A percentile compares a stretch with the other conserved stretches of the same genome.
These are phyloP conservation scores for Hippocampus zosterae DNA, from an alignment of 2,113 vertebrate species.

Conservation along the genomic window DNA sequence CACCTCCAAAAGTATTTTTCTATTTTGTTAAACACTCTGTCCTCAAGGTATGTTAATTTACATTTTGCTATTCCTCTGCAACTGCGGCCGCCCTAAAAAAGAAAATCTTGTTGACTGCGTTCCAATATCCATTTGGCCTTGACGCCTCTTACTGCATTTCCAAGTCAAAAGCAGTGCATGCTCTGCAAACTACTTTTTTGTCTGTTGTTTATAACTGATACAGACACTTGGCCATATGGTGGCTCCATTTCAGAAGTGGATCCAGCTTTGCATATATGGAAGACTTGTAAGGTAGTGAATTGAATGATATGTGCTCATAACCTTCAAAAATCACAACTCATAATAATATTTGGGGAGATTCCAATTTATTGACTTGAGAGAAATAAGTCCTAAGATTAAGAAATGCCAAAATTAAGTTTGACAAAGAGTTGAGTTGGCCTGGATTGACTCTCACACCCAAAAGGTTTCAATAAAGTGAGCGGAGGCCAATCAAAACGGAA, in stretches of 20 bases:
- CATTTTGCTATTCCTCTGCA: conserved; percentile 36
- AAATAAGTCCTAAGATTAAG: too few relatives aligned
- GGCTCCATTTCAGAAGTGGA: conserved; percentile 28
- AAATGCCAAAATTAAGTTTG: neutral
- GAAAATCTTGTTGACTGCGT: conserved; percentile 34
- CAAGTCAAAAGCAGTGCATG: conserved; percentile 23
- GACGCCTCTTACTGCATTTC: conserved; percentile 11
- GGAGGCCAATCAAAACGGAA: too few relatives aligned
- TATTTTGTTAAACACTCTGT: conserved; percentile 4
- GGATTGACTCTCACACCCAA: too few relatives aligned
- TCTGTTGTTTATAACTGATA: conserved; percentile 33
- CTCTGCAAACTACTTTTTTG: conserved; percentile 17
- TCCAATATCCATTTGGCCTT: conserved; percentile 23
- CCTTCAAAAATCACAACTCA: neutral
- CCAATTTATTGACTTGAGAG: too few relatives aligned
- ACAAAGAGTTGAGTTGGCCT: neutral
- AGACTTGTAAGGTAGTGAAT: conserved; percentile 27
- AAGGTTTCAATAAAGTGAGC: too few relatives aligned
- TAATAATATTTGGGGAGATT: conserved; percentile 1
- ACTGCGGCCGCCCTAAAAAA: neutral
- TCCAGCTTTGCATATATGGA: conserved; percentile 30
- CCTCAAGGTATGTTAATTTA: conserved; percentile 35
- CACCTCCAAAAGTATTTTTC: conserved; percentile 2
- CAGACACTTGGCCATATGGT: conserved; percentile 36
- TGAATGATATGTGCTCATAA: neutral